Conservation (phyloP, 2,888 invertebrate genomes). For the Hesperia comma region DNA sequence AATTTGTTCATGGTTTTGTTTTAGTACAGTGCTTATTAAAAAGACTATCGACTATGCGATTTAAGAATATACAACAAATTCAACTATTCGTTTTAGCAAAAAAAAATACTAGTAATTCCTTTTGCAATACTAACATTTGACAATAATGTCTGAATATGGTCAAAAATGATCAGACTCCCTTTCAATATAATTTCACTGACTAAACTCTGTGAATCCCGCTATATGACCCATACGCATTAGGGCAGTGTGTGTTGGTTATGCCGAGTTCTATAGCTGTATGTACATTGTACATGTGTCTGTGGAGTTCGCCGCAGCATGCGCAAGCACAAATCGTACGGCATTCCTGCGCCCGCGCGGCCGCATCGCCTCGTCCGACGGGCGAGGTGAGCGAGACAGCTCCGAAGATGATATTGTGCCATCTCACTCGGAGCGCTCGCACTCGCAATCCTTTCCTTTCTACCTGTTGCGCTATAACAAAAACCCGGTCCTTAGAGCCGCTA, state of each 20-base stretch:
- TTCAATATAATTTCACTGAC: constrained; percentile 83
- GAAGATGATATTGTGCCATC: constrained; percentile 60
- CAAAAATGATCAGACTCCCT: constrained; percentile 82
- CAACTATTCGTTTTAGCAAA: background rate
- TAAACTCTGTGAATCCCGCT: constrained; percentile 82
- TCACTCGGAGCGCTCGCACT: constrained; percentile 73
- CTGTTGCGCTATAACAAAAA: constrained; percentile 84
- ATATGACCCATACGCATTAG: constrained; percentile 83
- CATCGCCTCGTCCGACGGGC: constrained; percentile 36
- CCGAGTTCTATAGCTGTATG: constrained; percentile 63
- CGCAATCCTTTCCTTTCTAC: constrained; percentile 84
- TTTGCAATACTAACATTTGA: constrained; percentile 4
- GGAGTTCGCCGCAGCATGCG: constrained; percentile 69
- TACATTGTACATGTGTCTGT: constrained; percentile 60
- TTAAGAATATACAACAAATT: no score
- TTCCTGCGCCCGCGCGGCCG: constrained; percentile 67
- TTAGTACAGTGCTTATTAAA: no score
- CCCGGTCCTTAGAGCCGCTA: constrained; percentile 83
- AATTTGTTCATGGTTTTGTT: no score
- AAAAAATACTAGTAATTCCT: background rate
- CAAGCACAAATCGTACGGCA: constrained; percentile 83
- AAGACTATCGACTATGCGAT: no score
- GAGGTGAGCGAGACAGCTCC: constrained; percentile 62
- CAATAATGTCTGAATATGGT: constrained; percentile 56
- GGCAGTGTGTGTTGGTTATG: constrained; percentile 81